Percentiles rank a stretch among this genome's conserved stretches.
Conservation (phyloP, 1,140 invertebrate species). For the Caenorhabditis elegans region WBcel235 BX284602.5:6832001-6832500, state of each 20-base stretch:
- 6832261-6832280: neutral
- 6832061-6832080: conserved; percentile 31
- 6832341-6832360: neutral
- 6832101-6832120: neutral
- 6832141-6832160: neutral
- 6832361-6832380: conserved; percentile 16
- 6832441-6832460: conserved; percentile 13
- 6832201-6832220: conserved; percentile 13
- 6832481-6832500: neutral
- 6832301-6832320: conserved; percentile 13
- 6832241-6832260: neutral
- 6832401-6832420: neutral
- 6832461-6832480: conserved; percentile 6
- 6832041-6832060: conserved; percentile 33
- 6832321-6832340: conserved; percentile 10
- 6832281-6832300: neutral
- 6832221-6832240: conserved; percentile 4
- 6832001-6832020: conserved; percentile 13
- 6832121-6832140: conserved; percentile 3
- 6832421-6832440: conserved; percentile 28
- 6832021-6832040: conserved; percentile 33
- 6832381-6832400: conserved; percentile 27
- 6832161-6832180: neutral
- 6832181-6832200: conserved; percentile 8
- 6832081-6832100: conserved; percentile 19